phyloP scores from a whole-genome alignment of 2,888 invertebrate genomes.

The Machimus atricapillus region DNA sequence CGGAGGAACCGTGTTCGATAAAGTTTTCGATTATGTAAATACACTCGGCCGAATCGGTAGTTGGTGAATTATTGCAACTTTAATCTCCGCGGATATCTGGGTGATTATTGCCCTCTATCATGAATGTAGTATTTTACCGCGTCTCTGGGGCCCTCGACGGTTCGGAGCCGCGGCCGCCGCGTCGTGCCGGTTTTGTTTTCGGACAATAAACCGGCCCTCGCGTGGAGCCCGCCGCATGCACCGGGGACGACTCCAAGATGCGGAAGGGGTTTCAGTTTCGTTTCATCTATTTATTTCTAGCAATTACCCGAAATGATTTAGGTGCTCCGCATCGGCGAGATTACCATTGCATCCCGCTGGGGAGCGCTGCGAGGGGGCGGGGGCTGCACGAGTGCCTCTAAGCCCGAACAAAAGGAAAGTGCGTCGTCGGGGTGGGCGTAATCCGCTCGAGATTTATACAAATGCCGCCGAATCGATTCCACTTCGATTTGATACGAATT shows the following conservation, averaged over 20 bases:
- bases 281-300: not conserved
- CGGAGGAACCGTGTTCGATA: conserved; percentile 21
- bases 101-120: conserved; percentile 21
- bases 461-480: not conserved
- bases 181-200: not conserved
- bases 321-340: not conserved
- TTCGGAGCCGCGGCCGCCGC: not conserved
- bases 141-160: not conserved
- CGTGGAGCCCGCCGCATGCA: not conserved
- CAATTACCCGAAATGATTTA: not conserved
- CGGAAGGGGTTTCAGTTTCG: not conserved
- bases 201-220: not conserved
- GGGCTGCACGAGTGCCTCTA: not conserved
- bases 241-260: not conserved
- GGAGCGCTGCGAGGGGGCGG: not conserved
- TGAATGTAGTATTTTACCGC: conserved; percentile 4
- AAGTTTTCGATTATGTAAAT: conserved; percentile 36
- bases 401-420: not conserved
- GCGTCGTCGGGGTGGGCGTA: not conserved
- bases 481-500: not conserved
- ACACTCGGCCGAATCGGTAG: conserved; percentile 18
- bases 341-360: not conserved
- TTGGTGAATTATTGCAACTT: conserved; percentile 35
- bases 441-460: not conserved
- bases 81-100: conserved; percentile 6